Evolutionary conservation across 2,888 invertebrate species (phyloP).

Genomic region (Rotaria socialis): DNA sequence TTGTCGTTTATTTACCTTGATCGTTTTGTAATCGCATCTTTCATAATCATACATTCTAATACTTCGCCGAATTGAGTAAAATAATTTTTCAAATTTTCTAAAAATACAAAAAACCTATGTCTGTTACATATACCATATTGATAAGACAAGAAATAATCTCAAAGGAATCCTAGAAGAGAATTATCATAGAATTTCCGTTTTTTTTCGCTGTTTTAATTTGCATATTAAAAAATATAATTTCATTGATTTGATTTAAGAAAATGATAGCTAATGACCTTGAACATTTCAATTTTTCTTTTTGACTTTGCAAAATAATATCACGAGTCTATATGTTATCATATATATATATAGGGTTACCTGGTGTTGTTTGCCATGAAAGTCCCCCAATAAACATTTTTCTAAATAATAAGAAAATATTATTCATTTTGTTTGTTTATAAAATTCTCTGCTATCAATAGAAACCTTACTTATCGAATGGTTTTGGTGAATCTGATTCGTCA

Average conservation of each 20-base stretch:
- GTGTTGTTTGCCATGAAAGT: constrained; percentile 44
- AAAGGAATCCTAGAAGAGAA: no score
- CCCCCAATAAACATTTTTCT: constrained; percentile 47
- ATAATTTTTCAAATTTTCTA: constrained; percentile 46
- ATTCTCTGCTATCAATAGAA: not conserved
- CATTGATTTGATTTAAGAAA: no score
- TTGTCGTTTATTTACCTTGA: constrained; percentile 38
- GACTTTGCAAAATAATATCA: no score
- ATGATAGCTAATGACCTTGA: no score
- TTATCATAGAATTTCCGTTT: not conserved
- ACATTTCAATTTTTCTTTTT: no score
- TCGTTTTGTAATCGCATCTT: constrained; percentile 47
- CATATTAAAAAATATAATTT: no score
- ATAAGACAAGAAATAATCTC: no score
- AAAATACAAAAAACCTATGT: not conserved
- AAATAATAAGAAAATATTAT: not conserved
- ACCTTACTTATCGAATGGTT: constrained; percentile 10
- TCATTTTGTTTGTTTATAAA: not conserved
- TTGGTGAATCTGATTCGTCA: not conserved
- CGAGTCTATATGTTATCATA: no score
- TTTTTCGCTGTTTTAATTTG: not conserved
- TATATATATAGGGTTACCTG: not conserved
- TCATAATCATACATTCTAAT: constrained; percentile 47
- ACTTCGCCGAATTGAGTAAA: constrained; percentile 46
- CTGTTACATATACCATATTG: no score